A percentile compares a stretch with the other conserved stretches of the same genome.
Evolutionary conservation across 1,140 invertebrate genomes (phyloP).

Genomic region (Intoshia linei): DNA sequence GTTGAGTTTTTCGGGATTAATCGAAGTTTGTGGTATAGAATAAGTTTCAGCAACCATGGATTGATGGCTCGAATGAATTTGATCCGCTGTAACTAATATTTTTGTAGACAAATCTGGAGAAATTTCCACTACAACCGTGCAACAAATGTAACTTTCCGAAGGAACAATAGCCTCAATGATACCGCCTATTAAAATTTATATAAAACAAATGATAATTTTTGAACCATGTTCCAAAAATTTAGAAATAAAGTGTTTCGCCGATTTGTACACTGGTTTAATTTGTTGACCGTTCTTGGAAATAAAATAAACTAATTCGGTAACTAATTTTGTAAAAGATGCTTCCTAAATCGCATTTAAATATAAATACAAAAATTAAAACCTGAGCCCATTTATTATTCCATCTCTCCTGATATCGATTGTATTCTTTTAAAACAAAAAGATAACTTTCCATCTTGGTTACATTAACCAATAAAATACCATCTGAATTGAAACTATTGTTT

Average conservation of each 20-base stretch:
- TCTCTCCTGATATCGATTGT: conserved; percentile 18
- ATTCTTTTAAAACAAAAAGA: conserved; percentile 18
- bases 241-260: too few relatives aligned
- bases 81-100: conserved; percentile 17
- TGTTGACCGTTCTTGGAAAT: too few relatives aligned
- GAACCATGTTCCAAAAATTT: too few relatives aligned
- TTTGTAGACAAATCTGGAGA: conserved; percentile 14
- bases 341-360: neutral
- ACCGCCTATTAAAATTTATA: conserved; percentile 11
- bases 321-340: neutral
- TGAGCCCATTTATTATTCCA: conserved; percentile 24
- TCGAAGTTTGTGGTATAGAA: conserved; percentile 19
- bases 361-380: conserved; percentile 7
- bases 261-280: too few relatives aligned
- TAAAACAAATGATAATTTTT: neutral
- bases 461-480: conserved; percentile 19
- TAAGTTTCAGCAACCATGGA: conserved; percentile 16
- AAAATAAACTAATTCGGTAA: neutral
- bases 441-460: conserved; percentile 15
- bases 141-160: conserved; percentile 16
- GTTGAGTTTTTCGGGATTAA: conserved; percentile 16
- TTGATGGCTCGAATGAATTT: too few relatives aligned
- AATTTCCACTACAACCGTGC: conserved; percentile 18
- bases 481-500: conserved; percentile 18
- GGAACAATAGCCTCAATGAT: conserved; percentile 21